Evolutionary conservation across 2,888 invertebrate species (phyloP).

Genomic region (Therioaphis trifolii): DNA sequence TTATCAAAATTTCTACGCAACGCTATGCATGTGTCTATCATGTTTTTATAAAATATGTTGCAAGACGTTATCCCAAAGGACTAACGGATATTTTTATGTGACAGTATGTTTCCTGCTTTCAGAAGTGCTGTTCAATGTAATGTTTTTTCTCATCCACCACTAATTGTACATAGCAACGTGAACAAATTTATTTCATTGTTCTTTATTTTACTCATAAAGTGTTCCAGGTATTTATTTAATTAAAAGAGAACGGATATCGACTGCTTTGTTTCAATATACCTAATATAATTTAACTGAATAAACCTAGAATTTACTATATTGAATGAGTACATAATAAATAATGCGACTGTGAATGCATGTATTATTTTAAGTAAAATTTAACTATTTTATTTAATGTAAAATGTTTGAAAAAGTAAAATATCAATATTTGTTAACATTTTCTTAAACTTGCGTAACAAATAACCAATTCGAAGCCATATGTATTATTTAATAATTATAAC

Average conservation of each 20-base stretch:
- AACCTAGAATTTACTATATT: no score
- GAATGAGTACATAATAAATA: no score
- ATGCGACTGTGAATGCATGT: no score
- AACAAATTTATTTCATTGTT: constrained; percentile 29
- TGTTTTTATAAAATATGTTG: not conserved
- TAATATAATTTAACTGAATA: no score
- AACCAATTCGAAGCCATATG: no score
- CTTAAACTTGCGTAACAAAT: no score
- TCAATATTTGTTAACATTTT: no score
- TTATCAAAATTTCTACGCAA: not conserved
- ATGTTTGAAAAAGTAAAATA: no score
- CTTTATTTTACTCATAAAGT: constrained; percentile 16
- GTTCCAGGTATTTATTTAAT: not conserved
- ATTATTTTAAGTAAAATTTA: no score
- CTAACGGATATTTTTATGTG: constrained; percentile 50
- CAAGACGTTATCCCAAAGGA: constrained; percentile 23
- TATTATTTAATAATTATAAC: no score
- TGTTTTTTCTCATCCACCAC: constrained; percentile 25
- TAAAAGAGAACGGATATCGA: not conserved
- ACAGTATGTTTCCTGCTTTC: constrained; percentile 23
- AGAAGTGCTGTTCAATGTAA: constrained; percentile 16
- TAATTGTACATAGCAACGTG: not conserved
- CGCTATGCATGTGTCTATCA: not conserved
- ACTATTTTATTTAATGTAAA: no score
- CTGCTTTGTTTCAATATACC: not conserved